phyloP scores from a whole-genome alignment of 1,140 invertebrate species.

The Drosophila tani region DNA sequence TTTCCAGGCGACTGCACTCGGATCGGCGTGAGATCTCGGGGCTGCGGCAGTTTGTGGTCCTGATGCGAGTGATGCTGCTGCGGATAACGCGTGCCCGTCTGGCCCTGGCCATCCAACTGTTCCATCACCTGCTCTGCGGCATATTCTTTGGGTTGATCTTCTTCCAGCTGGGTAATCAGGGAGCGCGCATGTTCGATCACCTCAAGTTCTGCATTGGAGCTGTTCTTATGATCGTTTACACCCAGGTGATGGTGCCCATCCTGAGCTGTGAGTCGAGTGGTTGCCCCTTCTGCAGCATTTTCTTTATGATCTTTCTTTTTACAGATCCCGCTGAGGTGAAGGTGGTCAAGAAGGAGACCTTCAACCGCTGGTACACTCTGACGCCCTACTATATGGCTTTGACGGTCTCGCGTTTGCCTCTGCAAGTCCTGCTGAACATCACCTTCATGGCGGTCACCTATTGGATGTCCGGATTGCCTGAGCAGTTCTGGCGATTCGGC shows the following conservation, averaged over 20 bases:
- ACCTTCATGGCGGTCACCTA: conserved; percentile 87
- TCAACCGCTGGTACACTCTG: conserved; percentile 93
- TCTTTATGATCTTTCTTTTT: conserved; percentile 32
- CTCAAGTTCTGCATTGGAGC: conserved; percentile 88
- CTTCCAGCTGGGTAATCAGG: conserved; percentile 87
- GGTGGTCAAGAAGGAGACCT: conserved; percentile 92
- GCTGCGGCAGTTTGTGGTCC: conserved; percentile 74
- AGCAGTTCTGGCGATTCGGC: conserved; percentile 85
- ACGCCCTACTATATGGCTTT: conserved; percentile 92
- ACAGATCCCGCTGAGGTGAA: conserved; percentile 92
- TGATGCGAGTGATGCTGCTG: conserved; percentile 75
- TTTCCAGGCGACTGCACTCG: conserved; percentile 56
- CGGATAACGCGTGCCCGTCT: conserved; percentile 78
- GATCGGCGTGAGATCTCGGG: conserved; percentile 66
- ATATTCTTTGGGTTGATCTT: conserved; percentile 86
- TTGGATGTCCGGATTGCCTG: conserved; percentile 87
- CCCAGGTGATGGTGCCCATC: conserved; percentile 88
- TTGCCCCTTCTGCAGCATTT: accelerated
- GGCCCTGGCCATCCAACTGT: conserved; percentile 87
- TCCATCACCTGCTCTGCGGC: conserved; percentile 87
- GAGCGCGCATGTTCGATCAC: conserved; percentile 88
- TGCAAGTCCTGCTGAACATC: conserved; percentile 87
- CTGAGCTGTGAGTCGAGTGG: conserved; percentile 86
- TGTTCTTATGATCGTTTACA: conserved; percentile 88
- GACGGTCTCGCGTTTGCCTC: conserved; percentile 89